A percentile compares a stretch with the other conserved stretches of the same genome.
Evolutionary conservation across 1,140 invertebrate species (phyloP).

Genomic region (Procambarus clarkii): DNA sequence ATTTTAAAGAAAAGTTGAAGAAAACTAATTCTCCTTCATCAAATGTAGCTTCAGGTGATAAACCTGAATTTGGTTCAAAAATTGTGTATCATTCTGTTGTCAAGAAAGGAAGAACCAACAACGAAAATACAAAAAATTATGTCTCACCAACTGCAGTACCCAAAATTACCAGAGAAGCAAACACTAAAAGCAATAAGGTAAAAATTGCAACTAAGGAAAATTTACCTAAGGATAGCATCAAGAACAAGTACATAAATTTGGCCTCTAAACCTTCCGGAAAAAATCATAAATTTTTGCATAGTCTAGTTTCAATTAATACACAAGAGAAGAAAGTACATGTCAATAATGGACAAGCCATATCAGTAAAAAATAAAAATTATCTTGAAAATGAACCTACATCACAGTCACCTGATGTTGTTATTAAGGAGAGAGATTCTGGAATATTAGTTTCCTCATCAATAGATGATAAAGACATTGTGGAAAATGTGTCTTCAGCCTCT

Average conservation of each 20-base stretch:
- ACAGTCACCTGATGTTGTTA: neutral
- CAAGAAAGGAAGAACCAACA: neutral
- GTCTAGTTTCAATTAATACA: neutral
- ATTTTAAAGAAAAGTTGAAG: conserved; percentile 45
- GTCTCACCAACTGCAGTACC: neutral
- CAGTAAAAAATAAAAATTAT: neutral
- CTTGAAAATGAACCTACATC: neutral
- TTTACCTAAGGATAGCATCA: neutral
- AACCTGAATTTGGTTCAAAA: neutral
- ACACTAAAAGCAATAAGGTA: neutral
- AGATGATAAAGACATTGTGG: neutral
- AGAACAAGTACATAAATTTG: neutral
- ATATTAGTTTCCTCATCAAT: neutral
- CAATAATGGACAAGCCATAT: neutral
- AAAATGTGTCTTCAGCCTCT: neutral
- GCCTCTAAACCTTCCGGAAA: neutral
- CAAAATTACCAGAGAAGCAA: neutral
- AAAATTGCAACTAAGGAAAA: neutral
- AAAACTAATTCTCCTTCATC: conserved; percentile 3
- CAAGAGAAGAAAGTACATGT: neutral
- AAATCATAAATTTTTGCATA: neutral
- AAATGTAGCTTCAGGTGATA: neutral
- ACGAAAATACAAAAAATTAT: conserved; percentile 1
- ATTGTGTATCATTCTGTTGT: neutral
- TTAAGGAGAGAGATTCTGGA: conserved; percentile 9